Percentiles rank a stretch among this genome's conserved stretches.
phyloP scores from a whole-genome alignment of 2,797 vertebrate species.

The Urosaurus nigricauda region DNA sequence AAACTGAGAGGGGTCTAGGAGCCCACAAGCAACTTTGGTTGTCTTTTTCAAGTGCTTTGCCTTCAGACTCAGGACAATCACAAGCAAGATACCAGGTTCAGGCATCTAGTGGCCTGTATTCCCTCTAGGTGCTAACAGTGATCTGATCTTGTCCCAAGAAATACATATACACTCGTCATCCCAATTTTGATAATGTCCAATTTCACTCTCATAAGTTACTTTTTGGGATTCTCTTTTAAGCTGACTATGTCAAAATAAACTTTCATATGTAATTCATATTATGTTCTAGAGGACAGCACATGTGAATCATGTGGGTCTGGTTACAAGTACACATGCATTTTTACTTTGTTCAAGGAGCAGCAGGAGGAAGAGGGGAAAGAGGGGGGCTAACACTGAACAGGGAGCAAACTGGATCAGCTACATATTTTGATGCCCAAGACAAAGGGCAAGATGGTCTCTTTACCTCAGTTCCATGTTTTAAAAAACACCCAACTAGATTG shows the following conservation, averaged over 20 bases:
- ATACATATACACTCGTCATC: background rate
- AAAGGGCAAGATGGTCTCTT: background rate
- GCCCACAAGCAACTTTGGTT: background rate
- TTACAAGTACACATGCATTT: slow-evolving; percentile 48
- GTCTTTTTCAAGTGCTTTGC: background rate
- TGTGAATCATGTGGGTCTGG: slow-evolving; percentile 40
- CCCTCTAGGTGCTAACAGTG: background rate
- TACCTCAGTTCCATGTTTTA: too few species aligned
- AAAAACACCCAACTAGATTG: too few species aligned
- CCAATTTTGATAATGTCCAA: background rate
- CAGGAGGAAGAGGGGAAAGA: slow-evolving; percentile 26
- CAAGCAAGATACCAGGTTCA: background rate
- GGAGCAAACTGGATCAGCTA: slow-evolving; percentile 37
- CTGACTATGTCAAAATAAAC: background rate
- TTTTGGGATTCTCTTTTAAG: background rate
- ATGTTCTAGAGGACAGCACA: background rate
- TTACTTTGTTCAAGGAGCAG: slow-evolving; percentile 53
- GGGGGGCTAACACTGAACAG: slow-evolving; percentile 47
- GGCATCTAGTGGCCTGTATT: background rate
- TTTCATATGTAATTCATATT: background rate
- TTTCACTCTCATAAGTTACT: background rate
- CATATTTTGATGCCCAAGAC: background rate
- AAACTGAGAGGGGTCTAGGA: background rate
- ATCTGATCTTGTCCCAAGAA: background rate
- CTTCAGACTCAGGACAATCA: background rate